Evolutionary conservation across 2,113 vertebrate genomes (phyloP).

Genomic region (Hassar affinis): DNA sequence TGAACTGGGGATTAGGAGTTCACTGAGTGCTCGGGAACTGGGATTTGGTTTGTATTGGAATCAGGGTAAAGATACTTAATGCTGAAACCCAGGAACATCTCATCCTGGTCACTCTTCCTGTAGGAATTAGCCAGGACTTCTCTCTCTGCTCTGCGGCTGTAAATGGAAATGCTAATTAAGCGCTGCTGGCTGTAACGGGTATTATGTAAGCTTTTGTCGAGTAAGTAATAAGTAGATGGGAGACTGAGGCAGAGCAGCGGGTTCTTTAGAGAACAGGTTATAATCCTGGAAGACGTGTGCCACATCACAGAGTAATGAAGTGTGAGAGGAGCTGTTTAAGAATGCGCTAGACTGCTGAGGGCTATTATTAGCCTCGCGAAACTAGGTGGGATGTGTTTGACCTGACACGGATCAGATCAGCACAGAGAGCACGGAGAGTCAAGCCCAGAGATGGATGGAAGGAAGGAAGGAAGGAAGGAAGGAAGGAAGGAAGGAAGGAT

Average conservation of each 20-base stretch:
- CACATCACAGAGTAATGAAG: constrained; percentile 26
- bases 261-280: constrained; percentile 8
- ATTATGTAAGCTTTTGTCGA: constrained; percentile 1
- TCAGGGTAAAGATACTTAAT: not conserved
- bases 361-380: constrained; percentile 18
- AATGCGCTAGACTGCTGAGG: not conserved
- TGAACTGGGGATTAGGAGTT: too few relatives aligned
- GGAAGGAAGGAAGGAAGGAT: not conserved
- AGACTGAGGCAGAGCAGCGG: constrained; percentile 8
- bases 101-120: not conserved
- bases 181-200: not conserved
- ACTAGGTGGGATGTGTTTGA: not conserved
- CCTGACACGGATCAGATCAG: not conserved
- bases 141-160: not conserved
- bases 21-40: not conserved
- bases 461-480: not conserved
- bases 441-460: not conserved
- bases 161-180: constrained; percentile 15
- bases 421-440: not conserved
- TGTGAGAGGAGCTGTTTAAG: constrained; percentile 33
- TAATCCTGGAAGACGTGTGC: constrained; percentile 19
- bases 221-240: constrained; percentile 24
- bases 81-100: too few relatives aligned
- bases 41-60: not conserved
- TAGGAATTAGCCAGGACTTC: not conserved